Conservation (phyloP, 1,140 invertebrate genomes). For the Anoplolepis gracilipes region DNA sequence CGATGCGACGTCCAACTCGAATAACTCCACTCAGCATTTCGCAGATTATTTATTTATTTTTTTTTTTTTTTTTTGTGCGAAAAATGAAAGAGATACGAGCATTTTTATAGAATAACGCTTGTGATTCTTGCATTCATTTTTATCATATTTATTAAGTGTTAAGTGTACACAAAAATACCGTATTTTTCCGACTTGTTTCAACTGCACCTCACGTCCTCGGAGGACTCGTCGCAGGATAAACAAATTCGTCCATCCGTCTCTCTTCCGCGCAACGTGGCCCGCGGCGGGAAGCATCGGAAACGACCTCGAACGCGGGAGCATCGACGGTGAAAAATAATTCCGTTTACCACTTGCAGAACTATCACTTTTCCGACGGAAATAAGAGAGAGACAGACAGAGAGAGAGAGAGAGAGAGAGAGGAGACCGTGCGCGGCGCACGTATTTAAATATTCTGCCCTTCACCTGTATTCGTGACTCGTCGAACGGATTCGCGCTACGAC, state of each 20-base stretch:
- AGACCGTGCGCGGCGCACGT: not conserved
- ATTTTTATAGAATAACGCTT: slow-evolving; percentile 21
- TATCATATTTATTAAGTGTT: slow-evolving; percentile 1
- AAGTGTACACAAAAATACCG: not conserved
- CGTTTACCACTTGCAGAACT: slow-evolving; percentile 18
- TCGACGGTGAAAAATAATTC: slow-evolving; percentile 38
- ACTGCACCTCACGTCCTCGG: not conserved
- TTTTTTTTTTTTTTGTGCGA: not conserved
- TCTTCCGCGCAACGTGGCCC: not conserved
- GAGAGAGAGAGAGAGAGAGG: no score
- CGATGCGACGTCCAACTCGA: slow-evolving; percentile 2
- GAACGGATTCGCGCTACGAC: not conserved
- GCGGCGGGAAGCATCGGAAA: not conserved
- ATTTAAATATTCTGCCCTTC: slow-evolving; percentile 32
- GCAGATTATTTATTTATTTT: slow-evolving; percentile 30
- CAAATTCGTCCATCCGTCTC: not conserved
- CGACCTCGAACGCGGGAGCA: not conserved
- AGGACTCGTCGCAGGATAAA: not conserved
- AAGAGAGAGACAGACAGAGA: slow-evolving; percentile 16
- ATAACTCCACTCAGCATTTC: slow-evolving; percentile 40
- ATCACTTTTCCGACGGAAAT: slow-evolving; percentile 16
- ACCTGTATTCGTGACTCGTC: not conserved
- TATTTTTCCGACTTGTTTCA: slow-evolving; percentile 13
- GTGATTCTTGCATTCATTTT: slow-evolving; percentile 22
- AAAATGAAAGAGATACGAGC: slow-evolving; percentile 36